phyloP scores from a whole-genome alignment of 2,888 invertebrate species.

The Esperia sulphurella region DNA sequence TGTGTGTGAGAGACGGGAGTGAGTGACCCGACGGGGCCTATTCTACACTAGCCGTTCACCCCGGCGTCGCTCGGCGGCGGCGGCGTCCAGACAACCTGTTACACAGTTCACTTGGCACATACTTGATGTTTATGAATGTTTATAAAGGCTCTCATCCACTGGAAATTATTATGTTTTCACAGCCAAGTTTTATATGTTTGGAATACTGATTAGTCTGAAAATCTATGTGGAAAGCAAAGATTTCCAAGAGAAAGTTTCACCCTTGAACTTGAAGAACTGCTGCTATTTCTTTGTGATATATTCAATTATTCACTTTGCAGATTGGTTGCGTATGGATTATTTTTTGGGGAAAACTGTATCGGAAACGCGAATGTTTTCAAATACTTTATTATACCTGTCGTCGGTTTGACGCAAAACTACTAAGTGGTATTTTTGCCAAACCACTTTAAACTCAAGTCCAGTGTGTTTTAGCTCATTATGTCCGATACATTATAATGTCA shows the following conservation, averaged over 20 bases:
- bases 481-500: too few species aligned
- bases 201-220: not conserved
- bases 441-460: too few species aligned
- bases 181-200: not conserved
- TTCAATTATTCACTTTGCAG: too few species aligned
- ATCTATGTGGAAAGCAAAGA: not conserved
- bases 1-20: conserved; percentile 41
- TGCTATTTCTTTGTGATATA: too few species aligned
- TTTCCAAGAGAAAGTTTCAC: not conserved
- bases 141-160: conserved; percentile 19
- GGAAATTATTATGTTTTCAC: not conserved
- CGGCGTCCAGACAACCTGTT: conserved; percentile 64
- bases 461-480: too few species aligned
- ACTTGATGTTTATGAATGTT: conserved; percentile 38
- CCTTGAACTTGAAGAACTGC: too few species aligned
- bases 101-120: conserved; percentile 51
- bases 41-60: conserved; percentile 62
- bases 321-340: too few species aligned
- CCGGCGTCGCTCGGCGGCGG: conserved; percentile 36
- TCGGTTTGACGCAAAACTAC: too few species aligned
- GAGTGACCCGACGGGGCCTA: conserved; percentile 56
- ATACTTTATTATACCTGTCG: too few species aligned
- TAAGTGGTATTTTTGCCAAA: too few species aligned
- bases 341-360: too few species aligned
- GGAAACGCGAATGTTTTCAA: too few species aligned